These are phyloP conservation scores for Dasyornis broadbenti DNA, from an alignment of 2,113 vertebrate species.

Conservation along the genomic window DNA sequence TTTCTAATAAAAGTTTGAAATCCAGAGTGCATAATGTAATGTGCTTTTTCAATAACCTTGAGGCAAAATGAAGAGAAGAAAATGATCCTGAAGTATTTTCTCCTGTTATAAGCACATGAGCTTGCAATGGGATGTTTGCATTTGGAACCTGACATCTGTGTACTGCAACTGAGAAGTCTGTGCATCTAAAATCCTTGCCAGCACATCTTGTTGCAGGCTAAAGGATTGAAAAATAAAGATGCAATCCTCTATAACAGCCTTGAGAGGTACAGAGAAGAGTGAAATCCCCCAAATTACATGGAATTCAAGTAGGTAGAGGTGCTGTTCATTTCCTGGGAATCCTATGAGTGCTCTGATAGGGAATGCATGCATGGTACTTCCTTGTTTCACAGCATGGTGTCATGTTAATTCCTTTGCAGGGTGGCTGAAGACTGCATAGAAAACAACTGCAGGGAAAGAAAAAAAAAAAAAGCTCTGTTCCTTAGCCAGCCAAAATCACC, in stretches of 20 bases:
- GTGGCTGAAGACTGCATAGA: constrained; percentile 46
- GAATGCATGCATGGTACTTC: constrained; percentile 11
- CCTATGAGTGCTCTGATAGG: neutral
- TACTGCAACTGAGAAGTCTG: neutral
- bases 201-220: neutral
- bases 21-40: neutral
- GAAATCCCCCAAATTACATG: neutral
- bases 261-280: neutral
- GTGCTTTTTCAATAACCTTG: neutral
- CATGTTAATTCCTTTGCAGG: constrained; percentile 63
- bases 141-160: neutral
- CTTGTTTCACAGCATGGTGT: constrained; percentile 54
- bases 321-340: neutral
- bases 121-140: neutral
- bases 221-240: neutral
- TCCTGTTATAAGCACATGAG: neutral
- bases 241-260: neutral
- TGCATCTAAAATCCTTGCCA: neutral
- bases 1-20: neutral
- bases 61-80: neutral
- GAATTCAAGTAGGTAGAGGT: neutral
- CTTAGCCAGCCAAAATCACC: constrained; percentile 1
- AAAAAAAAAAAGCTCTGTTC: neutral
- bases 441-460: constrained; percentile 45
- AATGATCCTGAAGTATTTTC: neutral